Base-by-base conservation (phyloP, 2,113 vertebrate species). In the Phoenicopterus ruber region DNA sequence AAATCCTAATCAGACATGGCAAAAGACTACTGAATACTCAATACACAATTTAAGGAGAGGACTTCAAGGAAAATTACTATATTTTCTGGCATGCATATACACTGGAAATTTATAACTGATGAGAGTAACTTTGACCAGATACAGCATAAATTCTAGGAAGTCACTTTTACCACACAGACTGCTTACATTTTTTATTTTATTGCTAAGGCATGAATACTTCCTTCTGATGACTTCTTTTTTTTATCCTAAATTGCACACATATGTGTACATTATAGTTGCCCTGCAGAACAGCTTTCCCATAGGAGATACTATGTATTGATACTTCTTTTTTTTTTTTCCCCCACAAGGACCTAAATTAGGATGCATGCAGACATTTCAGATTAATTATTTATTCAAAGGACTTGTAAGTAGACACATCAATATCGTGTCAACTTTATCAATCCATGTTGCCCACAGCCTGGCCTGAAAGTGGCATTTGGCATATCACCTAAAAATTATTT, bases 1-100 rank as follows among this genome's bases (percentile, higher is more conserved):
- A 83, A 96, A 96, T 88, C 79, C 70, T 86, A 94, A 47, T 25
- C 36, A 96, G 42, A 11, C 74, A 65, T 50, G 80, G 83, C 67
- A 92, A 86, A 89, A 81, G 38, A 36, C 66, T 82, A 90, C 40
- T 80, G 66, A 91, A 80, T 49, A 74, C n/a, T 72, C 70, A 55
- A 69, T 13, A 71, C 2, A 61, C 8, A 63, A 71, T 69, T 76
- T 57, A 76, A 76, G 16, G 19, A 82, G 54, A 86, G 38, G 31
- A 63, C 44, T 86, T 92, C 26, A 88, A 82, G 73, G 40, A 14
- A 89, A 85, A 91, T 66, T 17, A 58, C 36, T 46, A 1, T 66
- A 28, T 50, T 74, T 91, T 73, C 42, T 88, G 57, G 46, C 71
- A 73, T 9, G 11, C 0, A 1, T 36, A 91, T 8, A 50, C 3